Base-by-base conservation (phyloP, 2,797 vertebrate species). In the Sphenopsis melanotis region DNA sequence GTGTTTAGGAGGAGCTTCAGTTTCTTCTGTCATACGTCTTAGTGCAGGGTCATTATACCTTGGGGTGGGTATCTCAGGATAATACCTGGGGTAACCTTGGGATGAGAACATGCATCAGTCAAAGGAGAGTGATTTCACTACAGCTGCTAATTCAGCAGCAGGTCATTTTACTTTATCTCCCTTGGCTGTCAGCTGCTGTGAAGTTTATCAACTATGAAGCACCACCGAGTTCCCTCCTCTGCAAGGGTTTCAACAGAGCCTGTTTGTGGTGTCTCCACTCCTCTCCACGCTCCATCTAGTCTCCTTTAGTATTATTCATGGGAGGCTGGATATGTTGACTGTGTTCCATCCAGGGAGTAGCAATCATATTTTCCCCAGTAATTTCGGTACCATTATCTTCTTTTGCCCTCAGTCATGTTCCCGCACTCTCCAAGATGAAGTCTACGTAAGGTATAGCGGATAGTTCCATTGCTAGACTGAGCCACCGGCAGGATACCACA, bases 381-480 rank as follows among this genome's bases (percentile, higher is more conserved):
- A 17, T 39, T 77, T 46, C 39, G 0, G 0, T 11, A 24, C 13
- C 15, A 11, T 14, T 24, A 10, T 10, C 3, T 34, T 53, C 24
- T 59, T 46, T 52, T 36, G 46, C 3, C 8, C 47, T 30, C 63
- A 29, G n/a, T n/a, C 29, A 30, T 30, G 30, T 41, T 26, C 34
- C 14, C 21, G 8, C 1, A 3, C 14, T 6, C 30, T 34, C 24
- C 44, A 42, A 37, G 12, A 41, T 0, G 2, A 46, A 57, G 42
- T 44, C 23, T 41, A 30, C 0, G 0, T 29, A 15, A 77, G 16
- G 1, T 36, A 57, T 2, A 46, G 26, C 81, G 11, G 15, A 41
- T 12, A 56, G 12, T 15, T 57, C 7, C 27, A 11, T 3, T 34
- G 39, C 19, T 11, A 65, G 11, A 65, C 10, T 12, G 26, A 57